These are phyloP conservation scores for Ostrea denselamellosa DNA, from an alignment of 1,140 invertebrate species.

Conservation along the genomic window DNA sequence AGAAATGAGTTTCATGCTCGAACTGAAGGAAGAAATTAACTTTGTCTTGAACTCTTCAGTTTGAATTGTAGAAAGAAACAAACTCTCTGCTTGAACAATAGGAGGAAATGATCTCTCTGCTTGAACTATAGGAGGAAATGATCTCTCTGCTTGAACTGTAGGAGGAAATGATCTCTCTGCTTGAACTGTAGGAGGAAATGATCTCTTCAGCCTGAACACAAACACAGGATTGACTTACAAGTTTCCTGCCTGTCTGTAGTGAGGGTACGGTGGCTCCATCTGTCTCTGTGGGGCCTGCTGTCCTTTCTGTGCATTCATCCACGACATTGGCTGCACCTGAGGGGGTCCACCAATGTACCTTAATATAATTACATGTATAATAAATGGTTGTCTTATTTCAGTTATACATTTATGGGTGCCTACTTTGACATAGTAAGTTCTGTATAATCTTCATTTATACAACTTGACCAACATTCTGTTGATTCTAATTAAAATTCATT, in stretches of 20 bases:
- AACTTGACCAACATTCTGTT: no score
- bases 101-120: no score
- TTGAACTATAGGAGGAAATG: not conserved
- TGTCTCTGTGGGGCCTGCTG: constrained; percentile 50
- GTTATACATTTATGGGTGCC: no score
- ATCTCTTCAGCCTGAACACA: not conserved
- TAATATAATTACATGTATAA: not conserved
- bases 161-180: not conserved
- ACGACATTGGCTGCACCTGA: constrained; percentile 61
- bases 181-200: not conserved
- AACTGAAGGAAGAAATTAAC: no score
- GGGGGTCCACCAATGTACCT: constrained; percentile 20
- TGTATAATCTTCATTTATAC: no score
- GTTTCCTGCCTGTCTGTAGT: constrained; percentile 48
- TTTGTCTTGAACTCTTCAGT: no score
- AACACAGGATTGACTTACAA: not conserved
- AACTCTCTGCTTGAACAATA: no score
- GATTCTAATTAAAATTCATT: no score
- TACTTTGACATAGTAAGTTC: no score
- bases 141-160: not conserved
- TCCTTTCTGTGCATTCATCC: constrained; percentile 61
- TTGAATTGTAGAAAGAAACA: no score
- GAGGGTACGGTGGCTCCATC: constrained; percentile 54
- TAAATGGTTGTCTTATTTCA: no score
- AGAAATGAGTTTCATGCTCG: no score